Evolutionary conservation across 2,113 vertebrate species (phyloP).

Genomic region (Danionella cerebrum): DNA sequence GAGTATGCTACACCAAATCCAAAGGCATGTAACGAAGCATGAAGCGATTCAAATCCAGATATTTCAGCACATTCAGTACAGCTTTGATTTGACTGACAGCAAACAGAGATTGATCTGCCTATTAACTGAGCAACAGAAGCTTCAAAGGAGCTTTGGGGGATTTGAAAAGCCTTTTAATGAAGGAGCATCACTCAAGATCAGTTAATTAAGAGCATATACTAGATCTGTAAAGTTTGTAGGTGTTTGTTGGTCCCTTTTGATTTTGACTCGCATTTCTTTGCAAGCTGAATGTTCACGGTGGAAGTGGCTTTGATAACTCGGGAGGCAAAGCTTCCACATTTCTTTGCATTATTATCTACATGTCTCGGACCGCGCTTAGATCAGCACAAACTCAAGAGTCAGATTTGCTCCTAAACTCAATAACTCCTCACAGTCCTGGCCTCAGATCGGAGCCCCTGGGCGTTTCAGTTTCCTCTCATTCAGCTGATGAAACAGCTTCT

Average conservation of each 20-base stretch:
- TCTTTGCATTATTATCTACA: background rate
- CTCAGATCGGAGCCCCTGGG: background rate
- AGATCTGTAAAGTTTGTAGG: background rate
- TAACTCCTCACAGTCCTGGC: background rate
- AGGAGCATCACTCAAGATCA: background rate
- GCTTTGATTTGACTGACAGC: background rate
- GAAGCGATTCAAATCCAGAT: background rate
- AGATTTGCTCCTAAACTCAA: background rate
- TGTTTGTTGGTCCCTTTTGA: background rate
- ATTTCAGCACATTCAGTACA: background rate
- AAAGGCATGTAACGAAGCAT: background rate
- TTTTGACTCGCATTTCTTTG: background rate
- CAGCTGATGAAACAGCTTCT: background rate
- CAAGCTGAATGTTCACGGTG: background rate
- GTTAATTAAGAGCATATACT: background rate
- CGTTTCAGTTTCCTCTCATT: background rate
- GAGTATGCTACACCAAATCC: background rate
- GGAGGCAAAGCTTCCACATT: background rate
- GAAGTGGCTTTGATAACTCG: background rate
- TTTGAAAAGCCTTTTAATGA: background rate
- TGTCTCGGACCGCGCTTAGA: background rate
- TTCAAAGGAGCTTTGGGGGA: background rate
- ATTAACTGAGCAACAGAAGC: background rate
- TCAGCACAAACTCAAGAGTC: conserved; percentile 18
- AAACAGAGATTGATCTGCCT: background rate